A percentile compares a stretch with the other conserved stretches of the same genome.
These are phyloP conservation scores for Acronicta leporina DNA, from an alignment of 2,888 invertebrate genomes.

Conservation along the genomic window DNA sequence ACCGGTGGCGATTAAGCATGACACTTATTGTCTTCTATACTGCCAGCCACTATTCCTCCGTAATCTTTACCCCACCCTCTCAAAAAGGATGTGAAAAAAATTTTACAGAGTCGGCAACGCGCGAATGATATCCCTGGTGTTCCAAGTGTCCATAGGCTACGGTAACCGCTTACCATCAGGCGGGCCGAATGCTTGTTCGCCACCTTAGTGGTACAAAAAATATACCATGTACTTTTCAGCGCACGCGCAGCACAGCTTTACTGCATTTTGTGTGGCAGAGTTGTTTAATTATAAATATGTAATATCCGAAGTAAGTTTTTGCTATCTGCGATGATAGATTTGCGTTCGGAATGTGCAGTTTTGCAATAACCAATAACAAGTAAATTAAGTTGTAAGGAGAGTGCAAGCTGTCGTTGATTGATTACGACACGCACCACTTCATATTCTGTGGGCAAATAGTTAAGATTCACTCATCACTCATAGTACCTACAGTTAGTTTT, in stretches of 20 bases:
- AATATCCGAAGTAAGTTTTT: slow-evolving; percentile 25
- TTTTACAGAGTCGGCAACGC: too few species aligned
- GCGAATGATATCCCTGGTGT: too few species aligned
- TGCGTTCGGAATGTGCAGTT: slow-evolving; percentile 5
- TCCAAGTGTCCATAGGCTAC: too few species aligned
- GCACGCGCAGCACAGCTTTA: neutral
- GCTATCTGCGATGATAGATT: slow-evolving; percentile 26
- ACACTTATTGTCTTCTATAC: too few species aligned
- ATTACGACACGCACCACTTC: slow-evolving; percentile 6
- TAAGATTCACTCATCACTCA: neutral
- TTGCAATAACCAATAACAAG: slow-evolving; percentile 4
- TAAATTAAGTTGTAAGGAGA: slow-evolving; percentile 17
- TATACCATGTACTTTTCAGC: neutral
- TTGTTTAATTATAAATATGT: slow-evolving; percentile 16
- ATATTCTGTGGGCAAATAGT: neutral
- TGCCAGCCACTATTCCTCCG: too few species aligned
- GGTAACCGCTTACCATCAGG: too few species aligned
- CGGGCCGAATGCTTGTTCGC: too few species aligned
- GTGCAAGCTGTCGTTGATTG: slow-evolving; percentile 11
- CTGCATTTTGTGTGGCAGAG: slow-evolving; percentile 2
- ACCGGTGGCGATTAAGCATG: too few species aligned
- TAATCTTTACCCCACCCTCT: too few species aligned
- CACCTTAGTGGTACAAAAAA: too few species aligned
- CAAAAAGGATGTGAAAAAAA: too few species aligned
- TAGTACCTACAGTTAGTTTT: neutral